Conservation (phyloP, 2,888 invertebrate genomes). For the Leucophenga maculata region DNA sequence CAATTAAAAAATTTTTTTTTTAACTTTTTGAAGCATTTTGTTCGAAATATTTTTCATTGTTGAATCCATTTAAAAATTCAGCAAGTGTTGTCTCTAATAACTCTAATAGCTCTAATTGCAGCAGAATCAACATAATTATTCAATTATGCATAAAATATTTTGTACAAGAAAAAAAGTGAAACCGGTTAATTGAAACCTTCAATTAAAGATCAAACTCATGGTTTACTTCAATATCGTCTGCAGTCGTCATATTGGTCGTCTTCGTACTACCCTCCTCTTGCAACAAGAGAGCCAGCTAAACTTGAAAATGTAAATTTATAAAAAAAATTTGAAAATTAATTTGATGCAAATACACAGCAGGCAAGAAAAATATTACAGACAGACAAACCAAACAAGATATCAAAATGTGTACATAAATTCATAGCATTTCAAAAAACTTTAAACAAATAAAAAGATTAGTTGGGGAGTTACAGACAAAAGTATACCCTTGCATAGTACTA, state of each 20-base stretch:
- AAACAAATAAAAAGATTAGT: background rate
- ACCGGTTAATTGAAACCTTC: conserved; percentile 43
- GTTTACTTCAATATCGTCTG: conserved; percentile 12
- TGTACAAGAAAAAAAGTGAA: conserved; percentile 34
- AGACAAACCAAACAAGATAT: background rate
- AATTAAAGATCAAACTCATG: conserved; percentile 62
- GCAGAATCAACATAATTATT: background rate
- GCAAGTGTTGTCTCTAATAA: too few species aligned
- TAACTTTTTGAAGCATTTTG: too few species aligned
- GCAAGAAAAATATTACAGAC: conserved; percentile 5
- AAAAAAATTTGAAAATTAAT: conserved; percentile 51
- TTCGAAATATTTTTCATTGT: too few species aligned
- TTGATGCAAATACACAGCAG: conserved; percentile 53
- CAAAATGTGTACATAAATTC: too few species aligned
- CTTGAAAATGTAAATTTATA: background rate
- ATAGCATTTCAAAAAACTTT: background rate
- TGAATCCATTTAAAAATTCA: background rate
- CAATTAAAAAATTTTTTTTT: too few species aligned
- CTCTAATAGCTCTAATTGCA: background rate
- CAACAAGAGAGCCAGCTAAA: background rate
- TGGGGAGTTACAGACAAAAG: too few species aligned
- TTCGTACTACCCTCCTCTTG: too few species aligned
- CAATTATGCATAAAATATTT: conserved; percentile 22
- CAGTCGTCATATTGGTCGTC: too few species aligned
- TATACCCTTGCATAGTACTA: too few species aligned